A percentile compares a stretch with the other conserved stretches of the same genome.
phyloP scores from a whole-genome alignment of 2,797 vertebrate genomes.

The Onychomys leucogaster region DNA sequence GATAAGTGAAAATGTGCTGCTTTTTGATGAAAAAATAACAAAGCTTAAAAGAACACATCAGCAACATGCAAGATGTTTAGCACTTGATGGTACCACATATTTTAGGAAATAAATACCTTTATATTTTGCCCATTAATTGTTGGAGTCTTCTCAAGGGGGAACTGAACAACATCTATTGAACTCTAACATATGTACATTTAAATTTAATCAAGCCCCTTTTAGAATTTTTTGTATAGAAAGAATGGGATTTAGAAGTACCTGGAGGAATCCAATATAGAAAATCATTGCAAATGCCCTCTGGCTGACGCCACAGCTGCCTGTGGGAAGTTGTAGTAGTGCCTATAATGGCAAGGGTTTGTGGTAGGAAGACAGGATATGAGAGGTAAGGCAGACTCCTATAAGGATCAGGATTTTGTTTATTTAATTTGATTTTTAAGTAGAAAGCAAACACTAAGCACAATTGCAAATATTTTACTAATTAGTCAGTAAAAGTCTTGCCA shows the following conservation, averaged over 20 bases:
- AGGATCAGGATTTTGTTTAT: background rate
- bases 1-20: background rate
- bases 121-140: background rate
- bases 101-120: background rate
- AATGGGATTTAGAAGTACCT: background rate
- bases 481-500: background rate
- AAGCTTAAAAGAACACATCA: background rate
- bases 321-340: too few relatives aligned
- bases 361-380: background rate
- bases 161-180: background rate
- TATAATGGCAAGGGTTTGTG: too few relatives aligned
- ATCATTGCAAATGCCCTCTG: background rate
- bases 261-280: background rate
- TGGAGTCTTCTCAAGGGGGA: background rate
- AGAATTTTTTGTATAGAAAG: background rate
- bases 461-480: background rate
- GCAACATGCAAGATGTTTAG: background rate
- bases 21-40: background rate
- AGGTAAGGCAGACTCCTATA: background rate
- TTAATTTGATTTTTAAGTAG: background rate
- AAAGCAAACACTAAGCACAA: background rate
- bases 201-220: background rate
- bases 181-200: background rate
- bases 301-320: background rate
- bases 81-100: background rate